Percentiles rank a stretch among this genome's conserved stretches.
These are phyloP conservation scores for Epizoanthus scotinus DNA, from an alignment of 92 coral and sea anemone species.

Conservation along the genomic window DNA sequence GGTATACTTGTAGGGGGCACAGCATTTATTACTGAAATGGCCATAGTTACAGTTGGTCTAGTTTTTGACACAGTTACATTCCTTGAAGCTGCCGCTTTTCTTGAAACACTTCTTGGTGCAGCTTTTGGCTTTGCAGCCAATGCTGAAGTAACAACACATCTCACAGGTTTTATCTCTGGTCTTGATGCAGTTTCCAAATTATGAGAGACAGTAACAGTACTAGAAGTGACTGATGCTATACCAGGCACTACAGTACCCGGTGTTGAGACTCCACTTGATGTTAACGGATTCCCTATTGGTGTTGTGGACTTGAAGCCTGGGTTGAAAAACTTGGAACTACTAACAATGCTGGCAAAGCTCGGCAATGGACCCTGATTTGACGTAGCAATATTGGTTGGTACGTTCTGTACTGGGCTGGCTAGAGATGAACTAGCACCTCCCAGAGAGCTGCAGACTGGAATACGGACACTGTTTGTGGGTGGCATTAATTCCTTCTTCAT, in stretches of 20 bases:
- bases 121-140: neutral
- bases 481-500: constrained; percentile 17
- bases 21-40: constrained; percentile 9
- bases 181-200: neutral
- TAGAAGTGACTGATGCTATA: neutral
- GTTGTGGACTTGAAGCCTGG: constrained; percentile 46
- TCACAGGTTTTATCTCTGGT: constrained; percentile 12
- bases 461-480: constrained; percentile 33
- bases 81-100: neutral
- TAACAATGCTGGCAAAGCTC: constrained; percentile 88
- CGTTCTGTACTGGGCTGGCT: constrained; percentile 88
- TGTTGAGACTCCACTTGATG: constrained; percentile 6
- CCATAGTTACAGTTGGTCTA: neutral
- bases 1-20: constrained; percentile 4
- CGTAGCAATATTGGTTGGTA: constrained; percentile 77
- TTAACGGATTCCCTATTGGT: constrained; percentile 3
- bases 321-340: constrained; percentile 85
- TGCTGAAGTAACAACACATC: neutral
- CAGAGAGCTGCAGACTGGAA: constrained; percentile 52
- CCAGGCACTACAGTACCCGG: neutral
- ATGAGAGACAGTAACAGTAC: too few species aligned
- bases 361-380: constrained; percentile 85
- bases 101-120: neutral
- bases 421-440: constrained; percentile 52
- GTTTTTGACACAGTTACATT: neutral